phyloP scores from a whole-genome alignment of 2,113 vertebrate species.

The Anarhynchus alexandrinus region DNA sequence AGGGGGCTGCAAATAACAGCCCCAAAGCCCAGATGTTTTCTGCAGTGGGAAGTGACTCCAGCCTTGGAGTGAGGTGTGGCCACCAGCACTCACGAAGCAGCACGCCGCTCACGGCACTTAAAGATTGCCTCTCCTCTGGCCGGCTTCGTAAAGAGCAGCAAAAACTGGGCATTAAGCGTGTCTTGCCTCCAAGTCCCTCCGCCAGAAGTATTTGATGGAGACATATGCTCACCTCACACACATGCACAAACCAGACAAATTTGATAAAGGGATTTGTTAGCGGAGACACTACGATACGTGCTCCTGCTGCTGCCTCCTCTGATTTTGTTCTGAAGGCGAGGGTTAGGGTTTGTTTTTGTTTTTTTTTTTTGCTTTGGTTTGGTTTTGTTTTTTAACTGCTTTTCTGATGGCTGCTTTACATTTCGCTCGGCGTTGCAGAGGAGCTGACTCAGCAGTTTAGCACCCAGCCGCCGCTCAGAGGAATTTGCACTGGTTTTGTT shows the following conservation, averaged over 20 bases:
- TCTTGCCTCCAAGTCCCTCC: neutral
- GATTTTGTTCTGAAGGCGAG: neutral
- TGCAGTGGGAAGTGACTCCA: neutral
- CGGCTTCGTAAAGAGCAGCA: accelerated
- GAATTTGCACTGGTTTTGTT: neutral
- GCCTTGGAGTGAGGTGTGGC: neutral
- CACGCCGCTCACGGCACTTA: accelerated
- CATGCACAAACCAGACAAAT: neutral
- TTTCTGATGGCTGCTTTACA: neutral
- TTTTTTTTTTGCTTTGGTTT: neutral
- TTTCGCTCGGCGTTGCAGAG: neutral
- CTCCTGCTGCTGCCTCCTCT: neutral
- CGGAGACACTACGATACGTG: accelerated
- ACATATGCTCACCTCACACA: neutral
- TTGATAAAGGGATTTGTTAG: neutral
- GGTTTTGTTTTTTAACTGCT: neutral
- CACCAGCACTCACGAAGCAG: neutral
- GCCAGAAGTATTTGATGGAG: neutral
- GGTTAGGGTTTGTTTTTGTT: no score
- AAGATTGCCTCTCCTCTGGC: neutral
- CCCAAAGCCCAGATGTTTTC: neutral
- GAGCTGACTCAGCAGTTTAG: constrained; percentile 23
- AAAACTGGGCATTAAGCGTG: neutral
- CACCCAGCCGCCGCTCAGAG: neutral
- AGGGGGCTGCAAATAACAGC: neutral